Evolutionary conservation across 2,797 vertebrate genomes (phyloP).

Genomic region (Malurus leucopterus): DNA sequence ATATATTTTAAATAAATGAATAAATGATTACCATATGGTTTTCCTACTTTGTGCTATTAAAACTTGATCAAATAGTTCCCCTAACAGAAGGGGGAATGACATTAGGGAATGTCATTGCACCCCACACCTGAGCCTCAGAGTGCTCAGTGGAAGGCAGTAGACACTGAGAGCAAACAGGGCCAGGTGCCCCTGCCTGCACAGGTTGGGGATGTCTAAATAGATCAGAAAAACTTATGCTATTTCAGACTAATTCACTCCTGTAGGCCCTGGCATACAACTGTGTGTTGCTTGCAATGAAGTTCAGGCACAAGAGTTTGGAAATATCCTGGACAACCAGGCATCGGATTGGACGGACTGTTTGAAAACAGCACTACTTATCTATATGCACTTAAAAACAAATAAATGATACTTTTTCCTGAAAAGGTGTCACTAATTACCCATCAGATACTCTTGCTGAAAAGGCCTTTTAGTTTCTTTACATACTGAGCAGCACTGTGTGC

Average conservation of each 20-base stretch:
- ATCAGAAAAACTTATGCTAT: not conserved
- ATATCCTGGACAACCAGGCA: not conserved
- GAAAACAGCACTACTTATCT: not conserved
- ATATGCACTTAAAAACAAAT: rapidly evolving
- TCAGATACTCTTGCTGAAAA: not conserved
- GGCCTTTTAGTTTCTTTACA: not conserved
- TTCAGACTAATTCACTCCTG: not conserved
- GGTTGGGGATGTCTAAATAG: not conserved
- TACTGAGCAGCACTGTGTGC: not conserved
- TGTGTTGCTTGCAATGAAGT: not conserved
- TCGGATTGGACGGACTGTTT: not conserved
- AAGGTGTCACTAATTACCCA: not conserved
- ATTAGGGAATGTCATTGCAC: not conserved
- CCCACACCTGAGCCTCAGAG: not conserved
- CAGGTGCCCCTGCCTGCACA: not conserved
- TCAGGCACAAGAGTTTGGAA: not conserved
- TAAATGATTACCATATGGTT: not conserved
- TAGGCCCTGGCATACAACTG: not conserved
- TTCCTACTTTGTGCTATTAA: not conserved
- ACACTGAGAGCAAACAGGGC: not conserved
- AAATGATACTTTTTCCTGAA: not conserved
- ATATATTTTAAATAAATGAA: not conserved
- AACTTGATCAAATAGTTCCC: not conserved
- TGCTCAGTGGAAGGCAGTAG: not conserved
- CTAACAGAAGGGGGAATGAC: not conserved